Evolutionary conservation across 2,888 invertebrate genomes (phyloP), one percentile per base, ranked within the genome.

Genomic region (Ormyrus pomaceus): DNA sequence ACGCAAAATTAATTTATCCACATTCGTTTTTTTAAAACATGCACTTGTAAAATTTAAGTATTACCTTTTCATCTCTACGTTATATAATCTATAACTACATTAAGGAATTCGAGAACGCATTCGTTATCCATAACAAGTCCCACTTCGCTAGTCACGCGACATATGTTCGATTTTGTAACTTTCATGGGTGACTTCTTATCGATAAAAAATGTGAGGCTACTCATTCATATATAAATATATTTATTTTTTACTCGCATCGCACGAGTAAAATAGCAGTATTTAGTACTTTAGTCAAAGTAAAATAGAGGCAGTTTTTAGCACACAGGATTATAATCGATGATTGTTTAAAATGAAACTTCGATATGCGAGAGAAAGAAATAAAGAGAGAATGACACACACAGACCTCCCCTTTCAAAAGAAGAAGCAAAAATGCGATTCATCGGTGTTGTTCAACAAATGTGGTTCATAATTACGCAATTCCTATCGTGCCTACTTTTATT

Each of bases 401-500:
- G 19, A 58, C 72, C 53, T 70, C 64, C 64, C 56, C 48, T 51
- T 59, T 53, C 58, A 51, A 61, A 78, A 61, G 19, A 19, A 53
- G 9, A 70, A 64, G 64, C n/a, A 66, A 66, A 64, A 64, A n/a
- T 19, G 48, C 51, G 19, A 72, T 72, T 77, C 72, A 69, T 80
- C 53, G 77, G 69, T 69, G 71, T 77, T 77, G 62, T 75, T 75
- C 74, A 71, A 77, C 62, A 73, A 77, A 78, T 74, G 66, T 81
- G 74, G 77, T 81, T 81, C 77, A 78, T 71, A 45, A 79, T 82
- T 79, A 79, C 62, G 86, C 84, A 85, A 85, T 84, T 87, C 86
- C 87, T 87, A 86, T 86, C 86, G 87, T 88, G 89, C 88, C 87
- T 88, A 88, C 84, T 86, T 86, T 85, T 86, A 86, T 81, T 82